phyloP scores from a whole-genome alignment of 2,888 invertebrate species.

The Lysandra coridon region DNA sequence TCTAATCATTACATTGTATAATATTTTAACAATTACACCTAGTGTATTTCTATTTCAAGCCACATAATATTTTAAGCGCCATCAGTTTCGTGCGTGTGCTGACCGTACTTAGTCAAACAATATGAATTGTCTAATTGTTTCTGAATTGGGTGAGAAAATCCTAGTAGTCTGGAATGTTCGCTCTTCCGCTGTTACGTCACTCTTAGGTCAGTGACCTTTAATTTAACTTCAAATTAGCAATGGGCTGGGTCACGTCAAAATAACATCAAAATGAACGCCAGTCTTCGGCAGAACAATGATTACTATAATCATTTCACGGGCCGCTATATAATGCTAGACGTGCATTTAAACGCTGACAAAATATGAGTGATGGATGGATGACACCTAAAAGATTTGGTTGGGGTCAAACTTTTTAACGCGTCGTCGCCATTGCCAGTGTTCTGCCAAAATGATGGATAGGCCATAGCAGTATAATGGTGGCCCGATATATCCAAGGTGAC shows the following conservation, averaged over 20 bases:
- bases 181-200: slow-evolving; percentile 55
- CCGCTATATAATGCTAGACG: background rate
- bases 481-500: background rate
- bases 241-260: slow-evolving; percentile 39
- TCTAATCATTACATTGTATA: background rate
- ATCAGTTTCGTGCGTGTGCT: background rate
- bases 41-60: background rate
- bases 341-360: background rate
- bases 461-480: background rate
- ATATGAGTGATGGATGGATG: slow-evolving; percentile 19
- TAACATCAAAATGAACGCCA: slow-evolving; percentile 17
- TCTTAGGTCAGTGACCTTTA: slow-evolving; percentile 53
- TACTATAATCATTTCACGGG: slow-evolving; percentile 24
- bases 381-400: background rate
- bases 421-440: background rate
- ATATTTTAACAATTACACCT: background rate
- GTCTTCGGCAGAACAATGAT: slow-evolving; percentile 28
- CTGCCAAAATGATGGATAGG: slow-evolving; percentile 9
- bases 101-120: slow-evolving; percentile 50
- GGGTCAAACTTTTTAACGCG: background rate
- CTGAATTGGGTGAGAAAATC: slow-evolving; percentile 61
- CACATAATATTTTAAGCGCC: background rate
- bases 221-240: slow-evolving; percentile 42
- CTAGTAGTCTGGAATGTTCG: slow-evolving; percentile 53
- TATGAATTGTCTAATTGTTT: slow-evolving; percentile 59